Evolutionary conservation across 2,797 vertebrate genomes (phyloP), one percentile per base, ranked within the genome.

Genomic region (Xiphorhynchus erythropygius): DNA sequence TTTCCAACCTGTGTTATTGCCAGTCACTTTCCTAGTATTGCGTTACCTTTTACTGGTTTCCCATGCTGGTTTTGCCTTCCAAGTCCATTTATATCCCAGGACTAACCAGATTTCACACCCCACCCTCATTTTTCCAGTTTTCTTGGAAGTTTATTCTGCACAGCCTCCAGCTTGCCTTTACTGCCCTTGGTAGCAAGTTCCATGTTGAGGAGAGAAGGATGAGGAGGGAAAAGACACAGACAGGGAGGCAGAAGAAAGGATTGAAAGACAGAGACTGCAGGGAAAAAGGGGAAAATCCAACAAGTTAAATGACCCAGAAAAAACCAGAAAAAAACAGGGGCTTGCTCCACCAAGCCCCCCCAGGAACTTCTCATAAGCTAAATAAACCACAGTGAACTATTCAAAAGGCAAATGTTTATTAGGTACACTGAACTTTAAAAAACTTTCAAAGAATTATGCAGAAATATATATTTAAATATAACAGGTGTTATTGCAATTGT

Each of bases 331-430:
- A n/a, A 63, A 11, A 3, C 6, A 69, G n/a, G 24, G 78, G 41
- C 37, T 67, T 44, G 9, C 41, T 55, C 22, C 64, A 35, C 27
- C 5, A 74, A 82, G 17, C 41, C 67, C 39, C 47, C 30, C 25
- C 46, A 33, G 4, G 7, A 57, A 67, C 65, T 39, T 79, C 49
- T 84, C 37, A 28, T 24, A n/a, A 63, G 23, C 41, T 14, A 68
- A 90, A 89, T 64, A 94, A 81, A 69, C 33, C 69, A 82, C 90
- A 82, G 56, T 5, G 67, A 94, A 86, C 90, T 95, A 96, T 87
- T 97, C 97, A 97, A 97, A 97, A 96, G 89, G 95, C 94, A 96
- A 86, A 94, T 87, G 86, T 97, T 97, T 97, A 98, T 97, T 98
- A 97, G 97, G 83, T 96, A 95, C 91, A 96, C 37, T 79, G 89